These are phyloP conservation scores for Brotula barbata DNA, from an alignment of 2,797 vertebrate species.

Conservation along the genomic window DNA sequence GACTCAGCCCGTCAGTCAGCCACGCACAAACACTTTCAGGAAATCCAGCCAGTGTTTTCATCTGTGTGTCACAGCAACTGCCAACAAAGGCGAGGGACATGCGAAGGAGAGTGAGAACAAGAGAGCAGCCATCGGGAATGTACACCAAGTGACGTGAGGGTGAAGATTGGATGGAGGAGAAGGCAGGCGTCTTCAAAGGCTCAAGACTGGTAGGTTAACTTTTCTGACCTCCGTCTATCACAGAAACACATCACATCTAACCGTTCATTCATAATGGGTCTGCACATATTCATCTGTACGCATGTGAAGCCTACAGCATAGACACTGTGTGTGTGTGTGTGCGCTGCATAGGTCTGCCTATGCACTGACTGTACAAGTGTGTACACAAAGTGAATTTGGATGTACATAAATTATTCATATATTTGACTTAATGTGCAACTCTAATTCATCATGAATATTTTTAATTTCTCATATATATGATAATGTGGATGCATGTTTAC, in stretches of 20 bases:
- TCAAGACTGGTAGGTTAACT: constrained; percentile 35
- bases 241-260: constrained; percentile 9
- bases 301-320: background rate
- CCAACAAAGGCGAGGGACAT: constrained; percentile 51
- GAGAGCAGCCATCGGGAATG: constrained; percentile 23
- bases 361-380: constrained; percentile 9
- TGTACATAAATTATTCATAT: constrained; percentile 58
- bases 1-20: too few relatives aligned
- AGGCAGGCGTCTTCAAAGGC: constrained; percentile 33
- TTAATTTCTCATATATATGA: constrained; percentile 72
- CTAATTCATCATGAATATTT: constrained; percentile 65
- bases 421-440: constrained; percentile 65
- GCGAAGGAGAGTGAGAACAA: constrained; percentile 39
- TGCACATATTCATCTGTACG: constrained; percentile 3
- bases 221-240: constrained; percentile 42
- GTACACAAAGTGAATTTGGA: constrained; percentile 25
- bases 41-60: constrained; percentile 34
- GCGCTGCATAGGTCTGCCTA: constrained; percentile 1
- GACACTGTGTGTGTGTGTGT: constrained; percentile 1
- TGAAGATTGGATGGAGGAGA: constrained; percentile 23
- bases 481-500: constrained; percentile 57
- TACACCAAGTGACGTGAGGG: constrained; percentile 1
- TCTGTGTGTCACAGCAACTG: constrained; percentile 43
- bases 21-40: constrained; percentile 25
- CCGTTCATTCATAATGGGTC: constrained; percentile 20